Evolutionary conservation across 2,797 vertebrate genomes (phyloP), one percentile per base, ranked within the genome.

Genomic region (Odontamblyopus lacepedii): DNA sequence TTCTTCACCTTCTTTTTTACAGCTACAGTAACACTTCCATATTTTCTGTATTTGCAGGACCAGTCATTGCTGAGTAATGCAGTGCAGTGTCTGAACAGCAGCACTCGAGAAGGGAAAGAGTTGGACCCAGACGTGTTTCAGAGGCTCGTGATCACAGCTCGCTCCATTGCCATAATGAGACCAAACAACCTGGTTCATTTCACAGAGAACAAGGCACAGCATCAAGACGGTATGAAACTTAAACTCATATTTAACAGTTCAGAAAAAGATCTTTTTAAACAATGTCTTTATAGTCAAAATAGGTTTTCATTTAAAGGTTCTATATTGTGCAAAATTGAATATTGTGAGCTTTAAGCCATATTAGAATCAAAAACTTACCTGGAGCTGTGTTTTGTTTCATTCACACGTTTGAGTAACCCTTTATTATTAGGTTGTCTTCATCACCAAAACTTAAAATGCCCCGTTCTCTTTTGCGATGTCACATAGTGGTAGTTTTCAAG

Each of bases 181-280:
- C 97, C 98, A 63, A 99, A 94, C 91, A 99, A 99, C 89, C 92
- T 99, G 72, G 97, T 99, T 74, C 98, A 99, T 89, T 99, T 97
- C 78, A 99, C 98, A 0, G 98, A 99, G 82, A 94, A 94, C 57
- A 98, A 96, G 85, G 89, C 94, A 64, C 89, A 94, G 6, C 94
- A 92, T 57, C 80, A 88, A 70, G 97, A 99, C 82, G 98, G 98
- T 98, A 92, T 82, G 85, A 80, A 15, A 3, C 38, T 38, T 19
- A 53, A 1, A 8, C 2, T 19, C 6, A 35, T 1, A 53, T 26
- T 38, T 38, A 38, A 26, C n/a, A 13, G 8, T 59, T 26, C 12
- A 30, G 4, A 6, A 30, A 60, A 16, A 60, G 2, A 2, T 15
- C 11, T 29, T 59, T 59, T 13, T 29, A 4, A 7, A 23, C 6